phyloP scores from a whole-genome alignment of 2,888 invertebrate genomes.

The Napeogenes inachia region DNA sequence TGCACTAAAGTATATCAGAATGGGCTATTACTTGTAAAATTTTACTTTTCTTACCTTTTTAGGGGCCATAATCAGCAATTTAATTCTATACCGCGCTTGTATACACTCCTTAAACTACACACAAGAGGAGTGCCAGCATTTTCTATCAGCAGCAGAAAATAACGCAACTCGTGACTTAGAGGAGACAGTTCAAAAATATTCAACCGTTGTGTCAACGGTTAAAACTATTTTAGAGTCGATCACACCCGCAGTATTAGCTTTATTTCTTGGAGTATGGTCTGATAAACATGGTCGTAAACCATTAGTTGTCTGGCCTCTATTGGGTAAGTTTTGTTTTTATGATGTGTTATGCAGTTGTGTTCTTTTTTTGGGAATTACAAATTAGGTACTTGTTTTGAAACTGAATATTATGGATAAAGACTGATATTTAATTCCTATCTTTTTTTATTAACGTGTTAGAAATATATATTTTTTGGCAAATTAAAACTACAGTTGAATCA shows the following conservation, averaged over 20 bases:
- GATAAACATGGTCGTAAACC: slow-evolving; percentile 87
- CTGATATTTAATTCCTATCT: too few relatives aligned
- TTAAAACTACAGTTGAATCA: too few relatives aligned
- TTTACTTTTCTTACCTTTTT: neutral
- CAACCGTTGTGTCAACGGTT: slow-evolving; percentile 80
- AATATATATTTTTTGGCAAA: too few relatives aligned
- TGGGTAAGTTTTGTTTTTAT: slow-evolving; percentile 63
- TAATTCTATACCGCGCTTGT: slow-evolving; percentile 84
- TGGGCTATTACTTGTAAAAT: too few relatives aligned
- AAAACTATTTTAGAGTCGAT: slow-evolving; percentile 80
- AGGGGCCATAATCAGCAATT: slow-evolving; percentile 80
- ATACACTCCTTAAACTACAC: slow-evolving; percentile 76
- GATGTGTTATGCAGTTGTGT: too few relatives aligned
- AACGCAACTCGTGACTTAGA: slow-evolving; percentile 72
- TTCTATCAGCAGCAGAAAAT: slow-evolving; percentile 67
- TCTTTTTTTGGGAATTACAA: too few relatives aligned
- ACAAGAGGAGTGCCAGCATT: slow-evolving; percentile 76
- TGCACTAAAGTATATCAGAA: too few relatives aligned
- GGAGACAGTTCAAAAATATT: slow-evolving; percentile 80
- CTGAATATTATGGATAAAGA: too few relatives aligned
- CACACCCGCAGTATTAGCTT: slow-evolving; percentile 81
- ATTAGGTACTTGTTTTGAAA: too few relatives aligned
- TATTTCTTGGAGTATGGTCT: slow-evolving; percentile 89
- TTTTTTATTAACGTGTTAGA: too few relatives aligned
- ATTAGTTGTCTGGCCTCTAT: slow-evolving; percentile 79